phyloP scores from a whole-genome alignment of 1,140 invertebrate genomes.

The Oncopeltus fasciatus region DNA sequence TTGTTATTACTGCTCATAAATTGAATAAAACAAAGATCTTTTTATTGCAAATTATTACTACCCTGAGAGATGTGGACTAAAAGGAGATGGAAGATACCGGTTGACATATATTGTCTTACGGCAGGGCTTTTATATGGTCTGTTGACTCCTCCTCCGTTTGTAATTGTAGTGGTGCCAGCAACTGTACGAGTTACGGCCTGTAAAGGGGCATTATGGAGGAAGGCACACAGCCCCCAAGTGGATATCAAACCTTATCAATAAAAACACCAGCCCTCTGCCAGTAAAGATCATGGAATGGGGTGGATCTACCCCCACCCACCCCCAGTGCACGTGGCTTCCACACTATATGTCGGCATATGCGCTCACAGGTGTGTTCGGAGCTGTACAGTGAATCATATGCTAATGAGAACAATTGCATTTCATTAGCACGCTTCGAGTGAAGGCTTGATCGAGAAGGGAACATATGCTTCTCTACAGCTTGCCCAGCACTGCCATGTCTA shows the following conservation, averaged over 20 bases:
- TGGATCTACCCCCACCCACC: no score
- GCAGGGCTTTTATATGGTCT: no score
- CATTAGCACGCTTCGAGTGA: not conserved
- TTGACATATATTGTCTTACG: slow-evolving; percentile 1
- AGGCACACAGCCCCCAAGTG: no score
- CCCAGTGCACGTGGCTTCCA: not conserved
- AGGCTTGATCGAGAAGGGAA: not conserved
- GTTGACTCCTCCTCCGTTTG: no score
- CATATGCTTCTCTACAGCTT: not conserved
- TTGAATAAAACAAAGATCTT: no score
- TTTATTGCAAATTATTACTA: no score
- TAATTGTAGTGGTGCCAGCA: not conserved
- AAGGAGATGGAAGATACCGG: no score
- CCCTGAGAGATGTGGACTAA: no score
- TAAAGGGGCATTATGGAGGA: not conserved
- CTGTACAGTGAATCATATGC: not conserved
- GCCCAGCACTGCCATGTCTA: not conserved
- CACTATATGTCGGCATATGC: not conserved
- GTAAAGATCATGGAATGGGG: not conserved
- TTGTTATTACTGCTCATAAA: no score
- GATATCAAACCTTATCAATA: not conserved
- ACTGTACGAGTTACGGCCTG: not conserved
- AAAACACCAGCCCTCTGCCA: not conserved
- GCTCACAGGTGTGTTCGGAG: not conserved
- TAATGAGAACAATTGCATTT: slow-evolving; percentile 1